These are phyloP conservation scores for Antechinus flavipes DNA, from an alignment of 2,113 vertebrate genomes.

Conservation along the genomic window DNA sequence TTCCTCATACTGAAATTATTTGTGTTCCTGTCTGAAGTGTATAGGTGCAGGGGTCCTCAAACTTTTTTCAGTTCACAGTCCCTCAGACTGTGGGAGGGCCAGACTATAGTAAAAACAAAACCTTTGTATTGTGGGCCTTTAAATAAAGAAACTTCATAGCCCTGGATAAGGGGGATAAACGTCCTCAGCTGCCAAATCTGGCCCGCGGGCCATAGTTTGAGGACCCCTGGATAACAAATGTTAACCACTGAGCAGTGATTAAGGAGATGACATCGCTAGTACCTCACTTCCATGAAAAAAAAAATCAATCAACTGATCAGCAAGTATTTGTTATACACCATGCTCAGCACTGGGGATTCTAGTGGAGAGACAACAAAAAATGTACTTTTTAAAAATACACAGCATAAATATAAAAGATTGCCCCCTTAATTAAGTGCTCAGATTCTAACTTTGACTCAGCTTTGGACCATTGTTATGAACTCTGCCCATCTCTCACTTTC, in stretches of 20 bases:
- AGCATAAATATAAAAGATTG: not conserved
- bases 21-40: not conserved
- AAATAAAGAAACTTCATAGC: too few species aligned
- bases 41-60: too few species aligned
- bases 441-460: not conserved
- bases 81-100: too few species aligned
- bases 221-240: not conserved
- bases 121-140: too few species aligned
- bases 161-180: too few species aligned
- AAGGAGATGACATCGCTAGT: not conserved
- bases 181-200: too few species aligned
- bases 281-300: not conserved
- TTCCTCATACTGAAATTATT: not conserved
- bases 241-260: not conserved
- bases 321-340: not conserved
- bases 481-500: not conserved
- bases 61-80: too few species aligned
- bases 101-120: too few species aligned
- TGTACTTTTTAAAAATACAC: not conserved
- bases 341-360: not conserved
- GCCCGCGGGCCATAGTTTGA: too few species aligned
- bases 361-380: not conserved
- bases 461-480: not conserved
- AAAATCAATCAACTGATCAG: not conserved
- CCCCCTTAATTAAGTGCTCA: not conserved